Evolutionary conservation across 2,888 invertebrate genomes (phyloP), one percentile per base, ranked within the genome.

Genomic region (Sepioteuthis lessoniana): DNA sequence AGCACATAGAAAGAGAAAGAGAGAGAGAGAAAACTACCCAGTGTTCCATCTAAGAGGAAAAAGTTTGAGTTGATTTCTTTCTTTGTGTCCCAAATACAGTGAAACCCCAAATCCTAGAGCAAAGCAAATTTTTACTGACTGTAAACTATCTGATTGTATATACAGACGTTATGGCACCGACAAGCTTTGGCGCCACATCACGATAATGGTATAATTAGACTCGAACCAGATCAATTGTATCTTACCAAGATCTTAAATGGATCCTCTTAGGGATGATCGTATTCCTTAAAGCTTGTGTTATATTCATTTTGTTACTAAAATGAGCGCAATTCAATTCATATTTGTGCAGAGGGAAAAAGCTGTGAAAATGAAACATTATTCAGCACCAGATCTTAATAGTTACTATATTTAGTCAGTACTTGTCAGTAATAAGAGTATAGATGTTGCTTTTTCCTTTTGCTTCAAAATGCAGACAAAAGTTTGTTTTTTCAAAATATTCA

Each of bases 241-340:
- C n/a, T 76, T n/a, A 76, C 76, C n/a, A 76, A n/a, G 10, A 76
- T 76, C 76, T 76, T 76, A 35, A 76, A 76, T 76, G n/a, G n/a
- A 35, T n/a, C 16, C 76, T n/a, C 19, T 35, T 76, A 76, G n/a
- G 7, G 16, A 76, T 35, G 16, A n/a, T 76, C 16, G n/a, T 2
- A 35, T 76, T 76, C 76, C n/a, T 76, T 76, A 76, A n/a, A 76
- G n/a, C 76, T 76, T 76, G n/a, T 76, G 76, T 76, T 76, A 76
- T 35, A n/a, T 76, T 76, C n/a, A 76, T 76, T 35, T 76, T 76
- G 76, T 76, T 76, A n/a, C 76, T 76, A 76, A 76, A 76, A 76
- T 19, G 76, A 19, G n/a, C n/a, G n/a, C n/a, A 35, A 35, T 76
- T 76, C 76, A 76, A 76, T 76, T 76, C 76, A 76, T 76, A 76